Percentiles rank a stretch among this genome's conserved stretches.
phyloP scores from a whole-genome alignment of 2,113 vertebrate species.

The Amia ocellicauda region DNA sequence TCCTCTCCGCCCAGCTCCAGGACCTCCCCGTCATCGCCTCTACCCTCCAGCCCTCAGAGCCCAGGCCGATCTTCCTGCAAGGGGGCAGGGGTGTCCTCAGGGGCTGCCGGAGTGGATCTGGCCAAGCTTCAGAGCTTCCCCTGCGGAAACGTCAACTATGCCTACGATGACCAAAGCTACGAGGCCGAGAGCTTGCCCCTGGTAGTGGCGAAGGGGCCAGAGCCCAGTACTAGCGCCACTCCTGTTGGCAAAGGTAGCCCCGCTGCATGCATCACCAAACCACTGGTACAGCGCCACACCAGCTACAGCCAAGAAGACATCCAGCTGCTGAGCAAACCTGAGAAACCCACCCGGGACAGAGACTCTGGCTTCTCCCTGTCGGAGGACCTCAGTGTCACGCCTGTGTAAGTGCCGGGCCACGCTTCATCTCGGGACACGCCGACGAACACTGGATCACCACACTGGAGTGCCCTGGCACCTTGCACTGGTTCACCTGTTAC shows the following conservation, averaged over 20 bases:
- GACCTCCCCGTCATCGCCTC: slow-evolving; percentile 51
- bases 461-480: slow-evolving; percentile 20
- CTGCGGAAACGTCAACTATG: slow-evolving; percentile 84
- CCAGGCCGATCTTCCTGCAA: slow-evolving; percentile 41
- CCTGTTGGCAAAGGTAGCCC: background rate
- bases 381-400: slow-evolving; percentile 79
- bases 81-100: slow-evolving; percentile 22
- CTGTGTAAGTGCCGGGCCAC: slow-evolving; percentile 55
- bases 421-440: slow-evolving; percentile 1
- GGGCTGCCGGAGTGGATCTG: slow-evolving; percentile 60
- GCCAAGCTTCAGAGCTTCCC: slow-evolving; percentile 82
- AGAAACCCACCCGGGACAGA: slow-evolving; percentile 72
- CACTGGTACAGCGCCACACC: slow-evolving; percentile 63
- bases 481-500: background rate
- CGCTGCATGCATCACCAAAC: slow-evolving; percentile 51
- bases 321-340: slow-evolving; percentile 64
- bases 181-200: slow-evolving; percentile 59
- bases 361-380: slow-evolving; percentile 81
- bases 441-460: slow-evolving; percentile 7
- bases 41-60: slow-evolving; percentile 41
- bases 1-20: slow-evolving; percentile 46
- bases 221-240: slow-evolving; percentile 50
- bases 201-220: slow-evolving; percentile 49
- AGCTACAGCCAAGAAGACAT: slow-evolving; percentile 70
- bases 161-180: slow-evolving; percentile 72